Evolutionary conservation across 2,888 invertebrate species (phyloP).

Genomic region (Meteorus cinctellus): DNA sequence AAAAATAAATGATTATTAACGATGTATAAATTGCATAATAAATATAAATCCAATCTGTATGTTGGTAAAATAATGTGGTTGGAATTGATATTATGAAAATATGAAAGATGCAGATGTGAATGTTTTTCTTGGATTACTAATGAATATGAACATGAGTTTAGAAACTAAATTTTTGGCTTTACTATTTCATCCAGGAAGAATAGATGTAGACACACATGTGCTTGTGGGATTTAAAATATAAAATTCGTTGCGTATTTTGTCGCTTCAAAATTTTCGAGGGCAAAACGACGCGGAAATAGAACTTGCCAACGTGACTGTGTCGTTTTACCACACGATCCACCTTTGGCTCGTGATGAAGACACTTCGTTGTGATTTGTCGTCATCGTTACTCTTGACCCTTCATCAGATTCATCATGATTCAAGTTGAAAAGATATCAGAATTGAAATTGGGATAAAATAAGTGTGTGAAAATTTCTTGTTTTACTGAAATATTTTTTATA

Average conservation of each 20-base stretch:
- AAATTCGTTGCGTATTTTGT: constrained; percentile 13
- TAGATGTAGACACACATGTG: not conserved
- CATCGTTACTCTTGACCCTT: not conserved
- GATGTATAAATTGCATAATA: constrained; percentile 59
- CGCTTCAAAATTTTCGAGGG: constrained; percentile 28
- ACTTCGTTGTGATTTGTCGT: not conserved
- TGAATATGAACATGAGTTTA: not conserved
- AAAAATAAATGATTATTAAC: constrained; percentile 60
- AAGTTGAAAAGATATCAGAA: not conserved
- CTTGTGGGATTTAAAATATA: not conserved
- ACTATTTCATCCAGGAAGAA: not conserved
- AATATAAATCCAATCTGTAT: constrained; percentile 58
- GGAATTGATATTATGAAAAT: not conserved
- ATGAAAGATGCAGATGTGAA: not conserved
- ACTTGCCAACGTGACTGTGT: constrained; percentile 18
- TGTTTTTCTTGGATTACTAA: not conserved
- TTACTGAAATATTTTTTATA: not conserved
- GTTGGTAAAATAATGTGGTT: constrained; percentile 59
- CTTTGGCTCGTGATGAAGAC: constrained; percentile 6
- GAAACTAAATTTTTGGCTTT: constrained; percentile 8
- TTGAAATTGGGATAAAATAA: not conserved
- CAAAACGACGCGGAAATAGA: constrained; percentile 29
- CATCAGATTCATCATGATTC: not conserved
- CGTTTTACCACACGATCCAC: not conserved
- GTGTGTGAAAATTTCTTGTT: too few species aligned